Conservation (phyloP, 2,797 vertebrate genomes). For the Pseudopleuronectes americanus region DNA sequence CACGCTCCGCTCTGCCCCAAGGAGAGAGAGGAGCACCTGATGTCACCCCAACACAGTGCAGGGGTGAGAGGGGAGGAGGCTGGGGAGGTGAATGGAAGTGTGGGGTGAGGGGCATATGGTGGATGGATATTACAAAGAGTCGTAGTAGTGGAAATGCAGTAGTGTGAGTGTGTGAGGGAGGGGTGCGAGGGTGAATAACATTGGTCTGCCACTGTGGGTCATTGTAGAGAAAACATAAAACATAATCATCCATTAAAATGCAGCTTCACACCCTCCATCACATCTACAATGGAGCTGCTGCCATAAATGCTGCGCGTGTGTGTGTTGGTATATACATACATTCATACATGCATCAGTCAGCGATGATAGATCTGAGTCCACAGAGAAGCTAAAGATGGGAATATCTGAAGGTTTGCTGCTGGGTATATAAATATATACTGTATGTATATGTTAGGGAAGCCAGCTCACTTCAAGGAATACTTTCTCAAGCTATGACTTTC, state of each 20-base stretch:
- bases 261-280: constrained; percentile 82
- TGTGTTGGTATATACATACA: constrained; percentile 28
- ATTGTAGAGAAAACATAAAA: constrained; percentile 81
- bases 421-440: background rate
- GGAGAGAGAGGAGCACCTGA: constrained; percentile 60
- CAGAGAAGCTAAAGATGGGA: constrained; percentile 21
- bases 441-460: too few species aligned
- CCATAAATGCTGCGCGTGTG: constrained; percentile 63
- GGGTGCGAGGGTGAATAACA: constrained; percentile 57
- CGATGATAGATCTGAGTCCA: constrained; percentile 47
- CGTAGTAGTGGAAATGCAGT: constrained; percentile 34
- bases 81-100: constrained; percentile 47
- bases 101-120: constrained; percentile 53
- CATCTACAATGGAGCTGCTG: constrained; percentile 59
- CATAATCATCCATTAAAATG: constrained; percentile 85
- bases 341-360: constrained; percentile 44
- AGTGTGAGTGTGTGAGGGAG: constrained; percentile 30
- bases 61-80: constrained; percentile 48
- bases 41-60: constrained; percentile 53
- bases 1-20: constrained; percentile 64
- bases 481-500: too few species aligned
- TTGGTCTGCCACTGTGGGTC: constrained; percentile 70
- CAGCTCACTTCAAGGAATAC: too few species aligned
- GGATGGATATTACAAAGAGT: constrained; percentile 53
- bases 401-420: constrained; percentile 35